Conservation (phyloP, 2,888 invertebrate genomes). For the Chirona hameri region DNA sequence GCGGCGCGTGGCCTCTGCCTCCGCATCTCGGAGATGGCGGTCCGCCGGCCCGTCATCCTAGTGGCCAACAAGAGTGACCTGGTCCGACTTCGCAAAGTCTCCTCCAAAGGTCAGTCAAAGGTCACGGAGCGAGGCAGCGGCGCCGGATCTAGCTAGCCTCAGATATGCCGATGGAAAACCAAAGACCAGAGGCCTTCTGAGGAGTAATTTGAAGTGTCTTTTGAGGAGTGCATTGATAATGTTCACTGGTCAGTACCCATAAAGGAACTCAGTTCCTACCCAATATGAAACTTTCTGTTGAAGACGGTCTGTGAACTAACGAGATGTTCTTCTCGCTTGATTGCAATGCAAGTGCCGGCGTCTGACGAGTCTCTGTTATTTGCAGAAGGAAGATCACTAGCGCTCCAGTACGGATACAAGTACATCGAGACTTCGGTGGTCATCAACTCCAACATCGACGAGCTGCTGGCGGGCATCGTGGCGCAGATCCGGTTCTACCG, state of each 20-base stretch:
- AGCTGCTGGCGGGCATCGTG: slow-evolving; percentile 85
- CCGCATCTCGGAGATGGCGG: background rate
- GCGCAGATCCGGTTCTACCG: slow-evolving; percentile 67
- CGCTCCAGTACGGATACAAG: slow-evolving; percentile 84
- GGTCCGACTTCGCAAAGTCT: slow-evolving; percentile 65
- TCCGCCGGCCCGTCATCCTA: slow-evolving; percentile 12
- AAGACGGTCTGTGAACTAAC: too few relatives aligned
- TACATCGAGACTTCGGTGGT: slow-evolving; percentile 96
- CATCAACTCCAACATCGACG: slow-evolving; percentile 96
- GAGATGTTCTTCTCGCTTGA: too few relatives aligned
- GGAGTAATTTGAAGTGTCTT: too few relatives aligned
- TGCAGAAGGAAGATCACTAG: slow-evolving; percentile 87
- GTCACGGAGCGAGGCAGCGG: too few relatives aligned
- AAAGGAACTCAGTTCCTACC: background rate
- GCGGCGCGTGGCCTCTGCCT: slow-evolving; percentile 52
- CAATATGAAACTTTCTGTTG: background rate
- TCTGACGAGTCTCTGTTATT: slow-evolving; percentile 39
- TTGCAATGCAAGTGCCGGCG: too few relatives aligned
- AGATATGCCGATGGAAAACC: too few relatives aligned
- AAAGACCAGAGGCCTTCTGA: background rate
- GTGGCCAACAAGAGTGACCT: slow-evolving; percentile 61
- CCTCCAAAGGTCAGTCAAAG: slow-evolving; percentile 9
- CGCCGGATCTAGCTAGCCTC: too few relatives aligned
- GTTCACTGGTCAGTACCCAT: background rate
- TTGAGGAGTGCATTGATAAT: background rate